phyloP scores from a whole-genome alignment of 1,140 invertebrate genomes.

The Calosoma granatense region DNA sequence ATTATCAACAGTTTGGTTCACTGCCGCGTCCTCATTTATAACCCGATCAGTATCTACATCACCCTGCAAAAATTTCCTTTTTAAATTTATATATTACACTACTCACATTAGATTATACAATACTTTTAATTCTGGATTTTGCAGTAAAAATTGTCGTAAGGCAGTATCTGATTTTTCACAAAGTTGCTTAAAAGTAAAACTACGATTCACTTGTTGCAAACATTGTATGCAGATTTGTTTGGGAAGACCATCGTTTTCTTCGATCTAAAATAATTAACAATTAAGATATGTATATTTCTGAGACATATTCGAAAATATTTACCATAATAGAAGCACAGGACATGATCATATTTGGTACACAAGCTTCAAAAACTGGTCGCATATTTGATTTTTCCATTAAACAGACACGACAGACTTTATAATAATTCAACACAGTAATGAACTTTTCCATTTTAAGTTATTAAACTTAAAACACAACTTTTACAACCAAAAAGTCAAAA shows the following conservation, averaged over 20 bases:
- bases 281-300: neutral
- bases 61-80: too few species aligned
- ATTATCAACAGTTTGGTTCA: too few species aligned
- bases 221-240: constrained; percentile 24
- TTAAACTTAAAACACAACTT: neutral
- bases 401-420: constrained; percentile 19
- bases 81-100: neutral
- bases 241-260: constrained; percentile 23
- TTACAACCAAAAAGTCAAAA: neutral
- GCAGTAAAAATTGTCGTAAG: constrained; percentile 15
- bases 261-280: constrained; percentile 23
- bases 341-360: constrained; percentile 16
- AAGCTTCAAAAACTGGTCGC: constrained; percentile 17
- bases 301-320: constrained; percentile 5
- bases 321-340: constrained; percentile 17
- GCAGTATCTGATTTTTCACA: constrained; percentile 21
- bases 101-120: neutral
- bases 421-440: constrained; percentile 3
- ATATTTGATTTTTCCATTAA: constrained; percentile 16
- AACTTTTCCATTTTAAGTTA: neutral
- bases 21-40: too few species aligned
- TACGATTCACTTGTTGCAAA: constrained; percentile 17
- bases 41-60: too few species aligned
- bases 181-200: constrained; percentile 21
- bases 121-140: neutral